Evolutionary conservation across 1,140 invertebrate species (phyloP), one percentile per base, ranked within the genome.

Genomic region (Campoletis sonorensis): DNA sequence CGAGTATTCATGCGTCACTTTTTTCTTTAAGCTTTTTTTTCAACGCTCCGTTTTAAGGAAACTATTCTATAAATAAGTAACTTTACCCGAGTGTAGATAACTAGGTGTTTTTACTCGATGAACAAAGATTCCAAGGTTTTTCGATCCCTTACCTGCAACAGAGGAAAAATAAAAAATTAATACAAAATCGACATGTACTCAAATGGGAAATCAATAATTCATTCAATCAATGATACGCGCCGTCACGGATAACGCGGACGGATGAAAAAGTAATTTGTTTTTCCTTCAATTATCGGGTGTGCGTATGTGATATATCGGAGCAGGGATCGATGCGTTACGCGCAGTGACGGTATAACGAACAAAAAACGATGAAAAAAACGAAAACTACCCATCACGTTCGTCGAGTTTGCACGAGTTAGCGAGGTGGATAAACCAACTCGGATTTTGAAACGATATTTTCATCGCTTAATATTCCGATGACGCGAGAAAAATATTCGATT

Each of bases 401-500:
- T 45, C 79, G 40, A 76, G 75, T 76, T 68, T 81, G 61, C 72
- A 49, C 18, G 33, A 30, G 68, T 79, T 45, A 27, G 61, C 21
- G 51, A 30, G 37, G 68, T 58, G 64, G 70, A 78, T 77, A 10
- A 45, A 45, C 40, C 40, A 45, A 45, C 58, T n/a, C 79, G 84
- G 81, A 83, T 79, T 51, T 83, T 81, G 81, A 82, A 82, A 78
- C 70, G 81, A 84, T 84, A 85, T 86, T 84, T 83, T 80, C 80
- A 79, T 75, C 61, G 84, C 78, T 85, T 84, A 84, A 86, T 86
- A 86, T 86, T 86, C 84, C 82, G 82, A 83, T 83, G 84, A 84
- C 76, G 85, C 78, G 73, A 76, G 81, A 45, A 54, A 83, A 84
- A 86, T 84, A 82, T 82, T 82, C 76, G 70, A 78, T 30, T 68